Evolutionary conservation across 1,140 invertebrate species (phyloP).

Genomic region (Musca vetustissima): DNA sequence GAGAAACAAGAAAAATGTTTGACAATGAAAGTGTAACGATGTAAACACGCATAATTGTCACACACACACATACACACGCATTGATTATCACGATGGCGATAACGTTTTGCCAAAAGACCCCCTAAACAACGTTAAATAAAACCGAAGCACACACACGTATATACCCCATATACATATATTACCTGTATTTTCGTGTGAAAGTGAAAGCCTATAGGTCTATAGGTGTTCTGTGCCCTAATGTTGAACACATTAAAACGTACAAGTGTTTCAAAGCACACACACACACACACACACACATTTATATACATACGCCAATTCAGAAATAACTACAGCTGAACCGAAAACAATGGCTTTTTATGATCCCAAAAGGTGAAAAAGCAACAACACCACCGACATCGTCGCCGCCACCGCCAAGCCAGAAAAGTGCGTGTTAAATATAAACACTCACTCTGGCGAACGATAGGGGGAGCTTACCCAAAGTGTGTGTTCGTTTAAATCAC

Average conservation of each 20-base stretch:
- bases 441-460: neutral
- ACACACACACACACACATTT: conserved; percentile 5
- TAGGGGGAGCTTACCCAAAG: neutral
- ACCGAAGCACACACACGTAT: neutral
- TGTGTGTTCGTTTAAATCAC: too few relatives aligned
- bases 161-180: neutral
- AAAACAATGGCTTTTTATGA: conserved; percentile 20
- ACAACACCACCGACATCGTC: neutral
- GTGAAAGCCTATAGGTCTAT: neutral
- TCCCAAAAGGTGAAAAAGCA: conserved; percentile 9
- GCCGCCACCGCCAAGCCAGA: neutral
- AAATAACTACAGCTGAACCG: too few relatives aligned
- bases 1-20: neutral
- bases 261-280: neutral
- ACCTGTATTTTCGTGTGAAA: neutral
- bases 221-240: too few relatives aligned
- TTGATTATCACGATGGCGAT: conserved; percentile 17
- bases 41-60: conserved; percentile 18
- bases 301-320: neutral
- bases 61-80: neutral
- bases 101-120: conserved; percentile 18
- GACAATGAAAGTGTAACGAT: conserved; percentile 16
- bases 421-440: conserved; percentile 13
- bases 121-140: conserved; percentile 15
- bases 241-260: too few relatives aligned